phyloP scores from a whole-genome alignment of 2,797 vertebrate genomes.

The Brotula barbata region DNA sequence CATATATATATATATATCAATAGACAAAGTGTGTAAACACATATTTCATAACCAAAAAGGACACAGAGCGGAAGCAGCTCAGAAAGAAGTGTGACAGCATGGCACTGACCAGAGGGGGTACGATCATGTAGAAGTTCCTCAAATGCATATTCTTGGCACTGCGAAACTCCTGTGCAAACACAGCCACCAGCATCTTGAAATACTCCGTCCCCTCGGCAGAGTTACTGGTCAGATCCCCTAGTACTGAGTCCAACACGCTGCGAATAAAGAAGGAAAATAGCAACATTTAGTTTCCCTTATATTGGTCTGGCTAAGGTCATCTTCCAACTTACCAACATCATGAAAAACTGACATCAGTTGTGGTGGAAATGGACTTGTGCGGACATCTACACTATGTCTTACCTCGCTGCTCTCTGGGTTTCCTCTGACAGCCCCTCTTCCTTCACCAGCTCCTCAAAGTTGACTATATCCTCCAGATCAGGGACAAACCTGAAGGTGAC shows the following conservation, averaged over 20 bases:
- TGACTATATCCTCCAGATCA: slow-evolving; percentile 97
- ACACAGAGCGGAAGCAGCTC: no score
- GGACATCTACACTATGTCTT: slow-evolving; percentile 4
- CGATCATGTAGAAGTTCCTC: slow-evolving; percentile 97
- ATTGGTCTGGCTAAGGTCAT: slow-evolving; percentile 13
- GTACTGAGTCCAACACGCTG: slow-evolving; percentile 88
- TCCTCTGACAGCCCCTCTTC: slow-evolving; percentile 94
- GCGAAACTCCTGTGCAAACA: slow-evolving; percentile 95
- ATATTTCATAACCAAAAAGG: no score
- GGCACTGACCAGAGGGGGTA: slow-evolving; percentile 90
- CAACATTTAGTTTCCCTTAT: background rate
- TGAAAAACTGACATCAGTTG: background rate
- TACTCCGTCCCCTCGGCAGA: slow-evolving; percentile 98
- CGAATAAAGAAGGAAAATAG: slow-evolving; percentile 11
- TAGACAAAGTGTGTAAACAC: no score
- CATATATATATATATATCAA: no score
- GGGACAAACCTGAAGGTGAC: slow-evolving; percentile 89
- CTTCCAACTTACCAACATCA: no score
- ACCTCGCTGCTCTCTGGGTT: slow-evolving; percentile 93
- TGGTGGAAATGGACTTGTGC: background rate
- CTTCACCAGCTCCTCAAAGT: slow-evolving; percentile 98
- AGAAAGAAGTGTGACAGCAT: background rate
- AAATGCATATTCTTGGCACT: slow-evolving; percentile 97
- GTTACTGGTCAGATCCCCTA: slow-evolving; percentile 92
- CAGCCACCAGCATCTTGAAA: slow-evolving; percentile 98